Percentiles rank a stretch among this genome's conserved stretches.
These are phyloP conservation scores for Zygothrica quintamaculata DNA, from an alignment of 2,888 invertebrate genomes.

Conservation along the genomic window DNA sequence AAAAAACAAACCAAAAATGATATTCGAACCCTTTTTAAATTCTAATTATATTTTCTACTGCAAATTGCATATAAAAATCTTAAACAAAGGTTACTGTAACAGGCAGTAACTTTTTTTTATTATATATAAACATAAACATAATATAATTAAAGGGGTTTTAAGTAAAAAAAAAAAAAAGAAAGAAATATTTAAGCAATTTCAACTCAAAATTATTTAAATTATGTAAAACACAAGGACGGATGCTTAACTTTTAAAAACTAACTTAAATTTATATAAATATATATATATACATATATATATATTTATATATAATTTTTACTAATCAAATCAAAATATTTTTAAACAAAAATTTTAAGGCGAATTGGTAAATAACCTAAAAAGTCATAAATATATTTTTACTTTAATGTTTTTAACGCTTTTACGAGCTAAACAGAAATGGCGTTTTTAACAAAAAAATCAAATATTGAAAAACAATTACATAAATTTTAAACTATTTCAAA, in stretches of 20 bases:
- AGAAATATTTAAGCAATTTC: conserved; percentile 21
- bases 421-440: conserved; percentile 56
- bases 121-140: conserved; percentile 1
- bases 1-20: conserved; percentile 10
- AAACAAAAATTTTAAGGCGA: conserved; percentile 63
- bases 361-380: conserved; percentile 59
- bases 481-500: conserved; percentile 58
- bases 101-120: conserved; percentile 46
- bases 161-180: background rate
- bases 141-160: conserved; percentile 21
- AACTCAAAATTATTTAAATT: conserved; percentile 24
- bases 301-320: no score
- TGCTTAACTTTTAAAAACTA: conserved; percentile 56
- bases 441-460: conserved; percentile 62
- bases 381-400: conserved; percentile 64
- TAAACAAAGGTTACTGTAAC: conserved; percentile 24
- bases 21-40: conserved; percentile 34
- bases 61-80: conserved; percentile 11
- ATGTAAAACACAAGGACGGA: conserved; percentile 22
- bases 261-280: conserved; percentile 59
- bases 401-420: conserved; percentile 80
- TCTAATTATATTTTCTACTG: conserved; percentile 41
- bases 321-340: conserved; percentile 60
- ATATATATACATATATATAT: no score
- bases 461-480: conserved; percentile 18